These are phyloP conservation scores for Holcopasites calliopsidis DNA, from an alignment of 1,140 invertebrate species.

Conservation along the genomic window DNA sequence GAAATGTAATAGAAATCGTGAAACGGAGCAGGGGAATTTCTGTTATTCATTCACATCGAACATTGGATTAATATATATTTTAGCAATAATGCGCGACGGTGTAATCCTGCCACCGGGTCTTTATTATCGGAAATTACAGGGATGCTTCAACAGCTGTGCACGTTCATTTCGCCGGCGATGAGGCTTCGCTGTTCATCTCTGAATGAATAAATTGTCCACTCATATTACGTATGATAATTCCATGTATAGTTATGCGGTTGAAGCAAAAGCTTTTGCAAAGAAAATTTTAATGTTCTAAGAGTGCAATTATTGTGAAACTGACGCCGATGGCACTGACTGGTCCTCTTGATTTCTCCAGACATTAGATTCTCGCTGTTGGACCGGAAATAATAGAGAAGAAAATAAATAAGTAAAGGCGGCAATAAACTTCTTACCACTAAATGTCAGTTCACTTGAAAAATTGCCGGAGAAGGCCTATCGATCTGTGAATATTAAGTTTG, in stretches of 20 bases:
- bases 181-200: neutral
- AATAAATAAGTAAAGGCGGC: neutral
- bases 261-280: too few species aligned
- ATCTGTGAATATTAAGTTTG: neutral
- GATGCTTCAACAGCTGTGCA: too few species aligned
- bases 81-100: neutral
- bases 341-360: too few species aligned
- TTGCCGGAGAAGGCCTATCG: neutral
- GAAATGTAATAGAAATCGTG: slow-evolving; percentile 8
- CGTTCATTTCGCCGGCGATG: too few species aligned
- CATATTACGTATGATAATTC: too few species aligned
- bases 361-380: too few species aligned
- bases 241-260: too few species aligned
- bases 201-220: too few species aligned
- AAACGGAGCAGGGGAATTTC: neutral
- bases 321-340: too few species aligned
- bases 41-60: neutral
- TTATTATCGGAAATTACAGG: neutral
- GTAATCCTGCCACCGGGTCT: neutral
- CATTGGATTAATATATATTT: neutral
- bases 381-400: too few species aligned
- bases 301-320: too few species aligned
- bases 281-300: too few species aligned
- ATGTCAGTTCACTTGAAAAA: neutral
- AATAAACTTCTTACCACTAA: neutral